Percentiles rank a stretch among this genome's conserved stretches.
These are phyloP conservation scores for Mesitornis unicolor DNA, from an alignment of 2,113 vertebrate genomes.

Conservation along the genomic window DNA sequence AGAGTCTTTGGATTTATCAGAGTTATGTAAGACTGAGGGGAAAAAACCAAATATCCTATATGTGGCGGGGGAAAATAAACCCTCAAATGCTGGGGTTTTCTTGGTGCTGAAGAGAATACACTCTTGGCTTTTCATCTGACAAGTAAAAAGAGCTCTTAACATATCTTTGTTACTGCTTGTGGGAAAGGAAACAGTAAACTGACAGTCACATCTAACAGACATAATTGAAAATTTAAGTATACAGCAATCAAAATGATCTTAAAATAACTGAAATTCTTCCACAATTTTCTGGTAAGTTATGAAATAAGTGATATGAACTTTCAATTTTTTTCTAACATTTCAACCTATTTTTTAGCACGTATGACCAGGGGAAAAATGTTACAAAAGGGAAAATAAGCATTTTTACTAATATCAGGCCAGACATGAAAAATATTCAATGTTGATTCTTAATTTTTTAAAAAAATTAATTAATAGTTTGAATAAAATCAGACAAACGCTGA, in stretches of 20 bases:
- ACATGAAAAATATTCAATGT: background rate
- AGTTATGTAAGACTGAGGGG: background rate
- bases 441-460: background rate
- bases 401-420: background rate
- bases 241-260: background rate
- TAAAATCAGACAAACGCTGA: background rate
- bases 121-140: background rate
- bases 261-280: background rate
- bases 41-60: background rate
- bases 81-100: background rate
- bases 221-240: background rate
- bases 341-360: background rate
- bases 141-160: background rate
- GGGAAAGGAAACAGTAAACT: background rate
- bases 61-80: background rate
- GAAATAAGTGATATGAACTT: background rate
- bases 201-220: background rate
- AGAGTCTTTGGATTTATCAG: background rate
- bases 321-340: background rate
- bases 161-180: background rate
- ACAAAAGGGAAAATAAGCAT: background rate
- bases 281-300: background rate
- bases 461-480: background rate
- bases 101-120: background rate
- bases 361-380: accelerated